These are phyloP conservation scores for Mobula birostris DNA, from an alignment of 2,113 vertebrate species.

Conservation along the genomic window DNA sequence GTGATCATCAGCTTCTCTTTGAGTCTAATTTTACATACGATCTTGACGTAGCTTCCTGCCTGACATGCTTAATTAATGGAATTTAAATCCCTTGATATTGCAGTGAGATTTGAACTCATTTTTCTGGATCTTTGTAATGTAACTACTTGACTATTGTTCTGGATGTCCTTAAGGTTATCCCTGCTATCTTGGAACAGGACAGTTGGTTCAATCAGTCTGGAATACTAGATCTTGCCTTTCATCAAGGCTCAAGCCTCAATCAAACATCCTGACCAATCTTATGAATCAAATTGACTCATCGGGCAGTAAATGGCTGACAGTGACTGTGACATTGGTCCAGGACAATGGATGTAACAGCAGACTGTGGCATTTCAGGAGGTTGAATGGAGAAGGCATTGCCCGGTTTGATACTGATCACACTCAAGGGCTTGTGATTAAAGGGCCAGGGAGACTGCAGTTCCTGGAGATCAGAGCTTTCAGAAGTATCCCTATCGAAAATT, in stretches of 20 bases:
- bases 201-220: background rate
- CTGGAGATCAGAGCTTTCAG: background rate
- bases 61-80: too few species aligned
- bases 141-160: too few species aligned
- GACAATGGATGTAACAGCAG: background rate
- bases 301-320: background rate
- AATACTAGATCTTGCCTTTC: too few species aligned
- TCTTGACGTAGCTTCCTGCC: too few species aligned
- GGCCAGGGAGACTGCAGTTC: background rate
- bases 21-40: too few species aligned
- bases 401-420: background rate
- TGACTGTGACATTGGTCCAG: background rate
- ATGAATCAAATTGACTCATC: background rate
- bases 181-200: background rate
- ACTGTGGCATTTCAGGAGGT: background rate
- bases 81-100: too few species aligned
- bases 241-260: background rate
- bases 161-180: background rate
- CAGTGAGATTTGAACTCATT: too few species aligned
- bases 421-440: background rate
- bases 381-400: background rate
- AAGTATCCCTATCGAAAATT: background rate
- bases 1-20: too few species aligned
- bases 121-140: too few species aligned
- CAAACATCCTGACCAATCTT: background rate